Evolutionary conservation across 2,797 vertebrate species (phyloP).

Genomic region (Anguilla anguilla): DNA sequence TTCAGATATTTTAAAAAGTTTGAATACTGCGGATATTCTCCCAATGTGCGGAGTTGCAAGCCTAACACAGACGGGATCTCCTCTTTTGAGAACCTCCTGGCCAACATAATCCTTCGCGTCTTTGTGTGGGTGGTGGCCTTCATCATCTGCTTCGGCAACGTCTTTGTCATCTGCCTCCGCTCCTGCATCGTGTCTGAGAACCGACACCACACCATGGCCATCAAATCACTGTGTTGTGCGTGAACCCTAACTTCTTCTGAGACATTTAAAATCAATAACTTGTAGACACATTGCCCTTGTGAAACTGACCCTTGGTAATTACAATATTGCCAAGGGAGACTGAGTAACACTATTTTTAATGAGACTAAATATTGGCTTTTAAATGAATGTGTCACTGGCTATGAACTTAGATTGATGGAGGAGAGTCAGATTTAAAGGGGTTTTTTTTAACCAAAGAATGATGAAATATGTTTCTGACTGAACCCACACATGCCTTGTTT

Average conservation of each 20-base stretch:
- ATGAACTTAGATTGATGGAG: neutral
- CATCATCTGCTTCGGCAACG: constrained; percentile 64
- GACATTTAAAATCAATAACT: neutral
- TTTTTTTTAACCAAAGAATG: neutral
- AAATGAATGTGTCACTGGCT: neutral
- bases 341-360: neutral
- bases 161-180: constrained; percentile 61
- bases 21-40: constrained; percentile 66
- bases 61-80: constrained; percentile 69
- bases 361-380: neutral
- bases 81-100: constrained; percentile 67
- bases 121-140: constrained; percentile 69
- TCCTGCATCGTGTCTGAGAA: constrained; percentile 58
- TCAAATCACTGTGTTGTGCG: constrained; percentile 72
- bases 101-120: constrained; percentile 63
- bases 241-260: neutral
- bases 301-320: neutral
- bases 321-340: neutral
- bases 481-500: neutral
- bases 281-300: neutral
- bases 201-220: constrained; percentile 65
- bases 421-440: neutral
- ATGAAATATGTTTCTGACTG: neutral
- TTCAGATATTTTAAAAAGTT: constrained; percentile 67
- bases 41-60: constrained; percentile 67